Percentiles rank a stretch among this genome's conserved stretches.
phyloP scores from a whole-genome alignment of 1,140 invertebrate genomes.

The Calosoma granatense region DNA sequence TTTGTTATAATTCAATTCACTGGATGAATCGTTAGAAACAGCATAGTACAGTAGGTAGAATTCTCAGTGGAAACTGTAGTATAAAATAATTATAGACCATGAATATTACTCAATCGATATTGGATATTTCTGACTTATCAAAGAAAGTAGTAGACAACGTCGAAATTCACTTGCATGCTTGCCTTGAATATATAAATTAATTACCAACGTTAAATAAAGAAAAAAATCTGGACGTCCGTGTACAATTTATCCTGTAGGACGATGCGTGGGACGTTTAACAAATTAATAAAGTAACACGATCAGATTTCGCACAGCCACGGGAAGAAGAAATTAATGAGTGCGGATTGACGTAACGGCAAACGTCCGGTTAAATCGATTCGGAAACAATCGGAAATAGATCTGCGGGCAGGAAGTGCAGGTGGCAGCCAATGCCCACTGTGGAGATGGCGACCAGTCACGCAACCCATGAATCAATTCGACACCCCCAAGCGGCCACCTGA shows the following conservation, averaged over 20 bases:
- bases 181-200: background rate
- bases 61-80: too few species aligned
- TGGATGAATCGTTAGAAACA: background rate
- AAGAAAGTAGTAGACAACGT: too few species aligned
- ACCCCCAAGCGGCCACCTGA: background rate
- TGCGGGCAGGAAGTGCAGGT: background rate
- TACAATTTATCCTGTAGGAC: too few species aligned
- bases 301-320: background rate
- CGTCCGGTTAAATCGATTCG: background rate
- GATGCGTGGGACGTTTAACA: background rate
- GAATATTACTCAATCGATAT: too few species aligned
- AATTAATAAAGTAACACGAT: constrained; percentile 7
- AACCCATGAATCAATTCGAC: constrained; percentile 6
- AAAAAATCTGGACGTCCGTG: background rate
- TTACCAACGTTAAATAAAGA: background rate
- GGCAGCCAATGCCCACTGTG: background rate
- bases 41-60: too few species aligned
- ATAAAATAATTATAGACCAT: too few species aligned
- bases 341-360: background rate
- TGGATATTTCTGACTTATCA: too few species aligned
- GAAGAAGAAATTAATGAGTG: constrained; percentile 1
- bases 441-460: constrained; percentile 1
- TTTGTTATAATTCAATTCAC: background rate
- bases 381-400: constrained; percentile 4
- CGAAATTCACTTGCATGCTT: background rate